phyloP scores from a whole-genome alignment of 2,888 invertebrate genomes.

The Camponotus fellah region DNA sequence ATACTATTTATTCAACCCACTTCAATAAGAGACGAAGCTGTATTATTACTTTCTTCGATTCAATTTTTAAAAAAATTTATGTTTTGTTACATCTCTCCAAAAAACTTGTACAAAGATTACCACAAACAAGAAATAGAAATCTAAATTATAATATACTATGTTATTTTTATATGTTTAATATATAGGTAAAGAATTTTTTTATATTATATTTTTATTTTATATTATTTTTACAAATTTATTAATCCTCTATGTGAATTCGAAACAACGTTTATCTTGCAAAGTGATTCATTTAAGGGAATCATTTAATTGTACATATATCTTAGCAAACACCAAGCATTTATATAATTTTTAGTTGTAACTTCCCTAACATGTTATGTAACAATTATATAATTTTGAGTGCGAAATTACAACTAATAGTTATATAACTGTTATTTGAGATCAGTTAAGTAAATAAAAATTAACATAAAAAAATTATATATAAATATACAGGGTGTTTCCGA shows the following conservation, averaged over 20 bases:
- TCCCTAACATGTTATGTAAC: too few species aligned
- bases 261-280: background rate
- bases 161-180: background rate
- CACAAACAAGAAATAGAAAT: background rate
- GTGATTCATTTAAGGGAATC: background rate
- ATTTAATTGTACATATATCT: background rate
- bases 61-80: background rate
- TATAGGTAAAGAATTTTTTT: background rate
- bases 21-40: slow-evolving; percentile 1
- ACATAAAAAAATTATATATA: too few species aligned
- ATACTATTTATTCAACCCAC: slow-evolving; percentile 35
- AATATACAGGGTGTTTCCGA: too few species aligned
- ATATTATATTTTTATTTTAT: slow-evolving; percentile 10
- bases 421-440: too few species aligned
- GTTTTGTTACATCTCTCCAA: background rate
- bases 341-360: too few species aligned
- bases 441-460: too few species aligned
- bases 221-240: background rate
- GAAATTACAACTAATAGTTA: too few species aligned
- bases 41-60: background rate
- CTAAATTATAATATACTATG: background rate
- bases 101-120: background rate
- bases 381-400: too few species aligned
- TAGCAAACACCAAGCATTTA: too few species aligned
- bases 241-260: background rate